Evolutionary conservation across 1,140 invertebrate species (phyloP).

Genomic region (Bombyx mandarina): DNA sequence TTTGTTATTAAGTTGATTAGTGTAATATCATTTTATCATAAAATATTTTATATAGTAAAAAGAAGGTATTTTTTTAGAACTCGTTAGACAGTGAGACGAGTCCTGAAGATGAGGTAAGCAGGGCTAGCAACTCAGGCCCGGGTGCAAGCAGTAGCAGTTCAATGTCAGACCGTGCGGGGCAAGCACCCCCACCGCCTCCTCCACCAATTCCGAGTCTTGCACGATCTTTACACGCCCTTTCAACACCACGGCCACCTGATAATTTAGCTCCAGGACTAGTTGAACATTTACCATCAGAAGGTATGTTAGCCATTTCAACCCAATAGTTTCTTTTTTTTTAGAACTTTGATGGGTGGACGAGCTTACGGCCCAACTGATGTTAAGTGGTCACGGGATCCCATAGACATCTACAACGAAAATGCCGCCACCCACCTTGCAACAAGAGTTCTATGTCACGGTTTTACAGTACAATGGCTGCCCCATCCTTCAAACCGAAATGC

Average conservation of each 20-base stretch:
- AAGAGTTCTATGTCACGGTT: too few species aligned
- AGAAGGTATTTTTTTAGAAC: constrained; percentile 26
- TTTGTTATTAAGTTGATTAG: too few species aligned
- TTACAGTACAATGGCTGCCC: too few species aligned
- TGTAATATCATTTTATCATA: too few species aligned
- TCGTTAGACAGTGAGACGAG: constrained; percentile 61
- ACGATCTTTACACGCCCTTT: constrained; percentile 42
- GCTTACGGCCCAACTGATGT: too few species aligned
- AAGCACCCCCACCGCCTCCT: constrained; percentile 37
- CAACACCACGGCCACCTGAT: constrained; percentile 50
- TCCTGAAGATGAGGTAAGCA: constrained; percentile 52
- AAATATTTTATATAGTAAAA: too few species aligned
- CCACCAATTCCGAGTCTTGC: constrained; percentile 48
- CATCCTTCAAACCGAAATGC: too few species aligned
- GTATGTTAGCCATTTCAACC: constrained; percentile 16
- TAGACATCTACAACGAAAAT: too few species aligned
- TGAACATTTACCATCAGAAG: constrained; percentile 59
- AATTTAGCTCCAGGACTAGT: constrained; percentile 53
- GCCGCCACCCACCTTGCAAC: too few species aligned
- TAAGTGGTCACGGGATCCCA: too few species aligned
- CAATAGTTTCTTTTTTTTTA: neutral
- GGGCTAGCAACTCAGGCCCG: constrained; percentile 44
- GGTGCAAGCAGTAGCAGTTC: constrained; percentile 32
- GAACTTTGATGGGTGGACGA: neutral
- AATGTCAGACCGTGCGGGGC: constrained; percentile 22